Percentiles rank a stretch among this genome's conserved stretches.
Conservation (phyloP, 1,140 invertebrate species). For the Dinothrombium tinctorium region DNA sequence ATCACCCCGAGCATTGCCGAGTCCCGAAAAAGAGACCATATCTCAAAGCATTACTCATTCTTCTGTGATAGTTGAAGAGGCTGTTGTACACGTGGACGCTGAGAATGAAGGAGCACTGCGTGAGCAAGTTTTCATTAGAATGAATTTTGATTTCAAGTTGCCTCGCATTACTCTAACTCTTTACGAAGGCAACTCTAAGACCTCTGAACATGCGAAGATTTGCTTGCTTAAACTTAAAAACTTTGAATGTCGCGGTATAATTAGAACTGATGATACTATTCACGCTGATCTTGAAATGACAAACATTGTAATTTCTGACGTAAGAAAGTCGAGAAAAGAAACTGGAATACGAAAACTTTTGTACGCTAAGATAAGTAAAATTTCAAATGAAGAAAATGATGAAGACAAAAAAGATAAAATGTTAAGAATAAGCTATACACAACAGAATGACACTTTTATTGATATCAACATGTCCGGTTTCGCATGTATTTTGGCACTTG, state of each 20-base stretch:
- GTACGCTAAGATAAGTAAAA: too few species aligned
- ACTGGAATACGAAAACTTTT: neutral
- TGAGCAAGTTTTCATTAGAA: neutral
- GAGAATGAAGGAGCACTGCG: neutral
- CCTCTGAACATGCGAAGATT: conserved; percentile 29
- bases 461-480: conserved; percentile 57
- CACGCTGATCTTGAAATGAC: conserved; percentile 43
- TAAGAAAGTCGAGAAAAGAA: conserved; percentile 21
- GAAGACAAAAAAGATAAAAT: conserved; percentile 7
- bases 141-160: neutral
- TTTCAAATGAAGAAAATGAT: neutral
- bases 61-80: neutral
- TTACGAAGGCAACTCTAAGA: conserved; percentile 8
- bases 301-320: conserved; percentile 59
- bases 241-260: conserved; percentile 47
- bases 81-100: neutral
- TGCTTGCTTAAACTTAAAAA: conserved; percentile 48
- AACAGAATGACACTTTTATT: conserved; percentile 8
- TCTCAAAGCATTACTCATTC: neutral
- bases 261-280: conserved; percentile 46
- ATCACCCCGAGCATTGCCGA: neutral
- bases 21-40: neutral
- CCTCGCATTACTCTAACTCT: neutral
- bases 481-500: conserved; percentile 56
- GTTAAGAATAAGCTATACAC: conserved; percentile 10